Percentiles rank a stretch among this genome's conserved stretches.
These are phyloP conservation scores for Eurystomus glaucurus DNA, from an alignment of 2,797 vertebrate genomes.

Conservation along the genomic window DNA sequence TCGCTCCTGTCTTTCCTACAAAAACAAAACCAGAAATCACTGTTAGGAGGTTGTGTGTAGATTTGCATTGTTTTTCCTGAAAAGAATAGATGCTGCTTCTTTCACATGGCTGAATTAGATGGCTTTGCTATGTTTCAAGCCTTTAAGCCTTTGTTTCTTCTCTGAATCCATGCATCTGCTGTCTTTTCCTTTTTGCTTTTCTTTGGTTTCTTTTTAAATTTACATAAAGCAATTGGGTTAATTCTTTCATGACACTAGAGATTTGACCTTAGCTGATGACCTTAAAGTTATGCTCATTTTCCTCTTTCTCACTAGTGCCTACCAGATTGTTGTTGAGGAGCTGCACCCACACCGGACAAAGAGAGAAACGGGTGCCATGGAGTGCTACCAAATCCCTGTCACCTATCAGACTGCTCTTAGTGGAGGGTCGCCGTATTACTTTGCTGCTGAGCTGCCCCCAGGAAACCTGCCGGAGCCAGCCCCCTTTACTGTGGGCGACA, in stretches of 20 bases:
- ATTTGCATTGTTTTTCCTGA: not conserved
- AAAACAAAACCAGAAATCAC: not conserved
- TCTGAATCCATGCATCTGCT: not conserved
- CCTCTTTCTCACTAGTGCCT: slow-evolving; percentile 85
- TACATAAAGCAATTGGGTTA: not conserved
- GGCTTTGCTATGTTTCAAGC: not conserved
- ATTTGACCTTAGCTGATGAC: not conserved
- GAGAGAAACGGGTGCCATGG: slow-evolving; percentile 89
- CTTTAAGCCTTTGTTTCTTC: not conserved
- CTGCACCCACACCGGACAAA: slow-evolving; percentile 91
- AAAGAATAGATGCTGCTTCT: not conserved
- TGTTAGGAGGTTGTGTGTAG: not conserved
- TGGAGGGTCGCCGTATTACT: slow-evolving; percentile 93
- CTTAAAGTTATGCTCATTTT: not conserved
- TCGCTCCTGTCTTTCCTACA: slow-evolving; percentile 10
- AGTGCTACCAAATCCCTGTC: slow-evolving; percentile 94
- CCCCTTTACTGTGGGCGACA: slow-evolving; percentile 97
- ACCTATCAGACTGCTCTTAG: slow-evolving; percentile 91
- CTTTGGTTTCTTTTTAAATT: not conserved
- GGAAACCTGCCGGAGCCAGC: slow-evolving; percentile 93
- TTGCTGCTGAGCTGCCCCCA: slow-evolving; percentile 94
- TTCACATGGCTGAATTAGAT: not conserved
- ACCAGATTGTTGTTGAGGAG: slow-evolving; percentile 97
- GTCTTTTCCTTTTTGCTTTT: not conserved
- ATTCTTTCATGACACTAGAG: not conserved